Base-by-base conservation (phyloP, 2,888 invertebrate species). In the Abrostola tripartita region DNA sequence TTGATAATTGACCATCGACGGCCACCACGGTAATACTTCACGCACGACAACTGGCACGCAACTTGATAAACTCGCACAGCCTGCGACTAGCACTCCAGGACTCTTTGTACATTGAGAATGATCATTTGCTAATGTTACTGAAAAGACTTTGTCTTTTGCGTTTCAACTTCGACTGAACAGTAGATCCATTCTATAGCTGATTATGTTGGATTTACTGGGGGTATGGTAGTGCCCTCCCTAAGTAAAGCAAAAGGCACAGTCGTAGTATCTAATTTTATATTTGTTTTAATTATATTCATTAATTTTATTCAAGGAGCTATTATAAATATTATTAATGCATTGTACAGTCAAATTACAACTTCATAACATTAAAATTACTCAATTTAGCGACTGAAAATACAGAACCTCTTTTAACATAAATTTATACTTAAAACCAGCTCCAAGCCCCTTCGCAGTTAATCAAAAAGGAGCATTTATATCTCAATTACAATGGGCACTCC, bases 401-500 rank as follows among this genome's bases (percentile, higher is more conserved):
- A 52, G 51, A 59, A 60, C 12, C 5, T 8, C 37, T 51, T 53
- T 52, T 1, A 41, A 50, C 52, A 61, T 35, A 55, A 67, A 65
- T 68, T 76, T 44, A 47, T 36, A 60, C 58, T 36, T 11, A 62
- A 47, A 59, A 62, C 53, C 47, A 58, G 41, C 49, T 24, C 59
- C 59, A 65, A 52, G 56, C 62, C 52, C 55, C 58, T 53, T 68
- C 52, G 60, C 62, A 68, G 78, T 74, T 74, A 74, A 79, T 77
- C 71, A 73, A 74, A 65, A 74, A 68, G 59, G 71, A 71, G 68
- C 73, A 65, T 77, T 68, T 69, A 76, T 68, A 68, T 66, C 81
- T 79, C 79, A 75, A 79, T 83, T 81, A 79, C 81, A 79, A 81
- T 79, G 74, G 66, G 72, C 76, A 75, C 68, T 72, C 70, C 67